Percentiles rank a stretch among this genome's conserved stretches.
phyloP scores from a whole-genome alignment of 2,797 vertebrate species.

The Hippocampus kuda region DNA sequence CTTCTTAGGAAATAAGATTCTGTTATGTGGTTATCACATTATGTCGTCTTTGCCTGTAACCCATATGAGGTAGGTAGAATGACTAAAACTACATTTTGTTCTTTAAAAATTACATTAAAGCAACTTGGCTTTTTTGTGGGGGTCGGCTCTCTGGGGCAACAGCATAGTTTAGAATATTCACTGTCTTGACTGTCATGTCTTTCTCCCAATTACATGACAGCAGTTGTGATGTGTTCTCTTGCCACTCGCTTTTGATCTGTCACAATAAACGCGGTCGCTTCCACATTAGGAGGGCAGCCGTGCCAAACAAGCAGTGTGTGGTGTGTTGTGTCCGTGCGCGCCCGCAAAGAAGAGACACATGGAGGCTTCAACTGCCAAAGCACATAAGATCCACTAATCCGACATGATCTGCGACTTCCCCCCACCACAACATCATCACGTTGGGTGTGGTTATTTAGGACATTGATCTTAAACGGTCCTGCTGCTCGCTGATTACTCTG shows the following conservation, averaged over 20 bases:
- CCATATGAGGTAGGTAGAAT: background rate
- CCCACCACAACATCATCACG: conserved; percentile 53
- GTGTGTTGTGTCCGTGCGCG: conserved; percentile 16
- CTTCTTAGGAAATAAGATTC: background rate
- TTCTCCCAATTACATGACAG: conserved; percentile 21
- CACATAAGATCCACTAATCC: conserved; percentile 62
- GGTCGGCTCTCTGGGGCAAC: background rate
- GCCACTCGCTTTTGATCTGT: conserved; percentile 49
- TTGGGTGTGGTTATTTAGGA: conserved; percentile 66
- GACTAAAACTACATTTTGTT: background rate
- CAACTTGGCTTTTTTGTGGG: background rate
- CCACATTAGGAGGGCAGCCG: conserved; percentile 43
- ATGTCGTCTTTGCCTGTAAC: background rate
- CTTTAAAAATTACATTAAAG: conserved; percentile 1
- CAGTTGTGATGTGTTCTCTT: conserved; percentile 22
- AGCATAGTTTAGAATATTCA: conserved; percentile 19
- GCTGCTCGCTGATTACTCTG: conserved; percentile 60
- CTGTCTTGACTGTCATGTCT: conserved; percentile 25
- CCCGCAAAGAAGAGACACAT: background rate
- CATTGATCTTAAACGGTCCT: conserved; percentile 64
- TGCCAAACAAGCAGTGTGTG: conserved; percentile 36
- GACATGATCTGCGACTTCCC: conserved; percentile 51
- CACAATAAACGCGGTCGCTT: conserved; percentile 45
- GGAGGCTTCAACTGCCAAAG: conserved; percentile 38
- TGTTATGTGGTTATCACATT: background rate